Conservation (phyloP, 2,888 invertebrate genomes). For the Dryocosmus kuriphilus region DNA sequence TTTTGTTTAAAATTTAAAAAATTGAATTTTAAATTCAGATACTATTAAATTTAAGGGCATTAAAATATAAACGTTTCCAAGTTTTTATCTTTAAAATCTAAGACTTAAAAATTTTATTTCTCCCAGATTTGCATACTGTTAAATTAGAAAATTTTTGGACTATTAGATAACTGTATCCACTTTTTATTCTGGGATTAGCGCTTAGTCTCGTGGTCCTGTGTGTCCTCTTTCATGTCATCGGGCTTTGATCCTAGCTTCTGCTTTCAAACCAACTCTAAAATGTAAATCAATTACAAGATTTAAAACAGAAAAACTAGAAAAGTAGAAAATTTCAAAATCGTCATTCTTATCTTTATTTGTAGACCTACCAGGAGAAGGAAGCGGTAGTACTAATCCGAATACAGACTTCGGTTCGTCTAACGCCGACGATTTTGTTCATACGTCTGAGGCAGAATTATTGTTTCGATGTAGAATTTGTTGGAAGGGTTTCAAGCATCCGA, state of each 20-base stretch:
- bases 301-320: slow-evolving; percentile 10
- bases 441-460: slow-evolving; percentile 79
- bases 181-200: slow-evolving; percentile 48
- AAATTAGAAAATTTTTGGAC: too few relatives aligned
- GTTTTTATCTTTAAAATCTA: too few relatives aligned
- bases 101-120: too few relatives aligned
- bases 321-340: slow-evolving; percentile 44
- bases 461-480: slow-evolving; percentile 83
- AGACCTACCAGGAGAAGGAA: slow-evolving; percentile 69
- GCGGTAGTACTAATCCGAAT: slow-evolving; percentile 65
- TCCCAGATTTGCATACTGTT: too few relatives aligned
- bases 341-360: slow-evolving; percentile 73
- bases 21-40: too few relatives aligned
- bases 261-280: slow-evolving; percentile 44
- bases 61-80: too few relatives aligned
- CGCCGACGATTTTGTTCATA: slow-evolving; percentile 70
- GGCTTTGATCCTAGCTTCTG: slow-evolving; percentile 59
- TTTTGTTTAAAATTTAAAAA: too few relatives aligned
- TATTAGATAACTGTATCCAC: not conserved
- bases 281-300: not conserved
- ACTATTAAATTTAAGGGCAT: too few relatives aligned
- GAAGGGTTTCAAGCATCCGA: slow-evolving; percentile 83
- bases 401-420: slow-evolving; percentile 67
- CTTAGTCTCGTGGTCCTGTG: slow-evolving; percentile 53
- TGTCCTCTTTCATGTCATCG: slow-evolving; percentile 58